Evolutionary conservation across 1,140 invertebrate species (phyloP).

Genomic region (Pteromalus puparum): DNA sequence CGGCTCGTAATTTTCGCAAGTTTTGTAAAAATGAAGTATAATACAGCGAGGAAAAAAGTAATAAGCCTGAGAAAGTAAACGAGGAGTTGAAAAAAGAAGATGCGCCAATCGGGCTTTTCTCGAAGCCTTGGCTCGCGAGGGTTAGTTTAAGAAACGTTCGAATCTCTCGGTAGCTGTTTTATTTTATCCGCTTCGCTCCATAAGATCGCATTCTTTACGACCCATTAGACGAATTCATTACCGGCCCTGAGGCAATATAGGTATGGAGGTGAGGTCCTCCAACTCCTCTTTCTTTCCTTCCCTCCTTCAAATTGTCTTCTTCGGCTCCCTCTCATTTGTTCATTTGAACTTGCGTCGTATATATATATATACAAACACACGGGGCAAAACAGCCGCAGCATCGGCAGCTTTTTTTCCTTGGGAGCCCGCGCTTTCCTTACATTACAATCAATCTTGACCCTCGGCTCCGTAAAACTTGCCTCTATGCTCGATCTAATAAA

Average conservation of each 20-base stretch:
- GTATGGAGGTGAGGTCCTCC: conserved; percentile 62
- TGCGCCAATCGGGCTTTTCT: conserved; percentile 37
- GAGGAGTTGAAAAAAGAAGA: conserved; percentile 8
- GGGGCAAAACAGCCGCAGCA: background rate
- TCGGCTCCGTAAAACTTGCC: background rate
- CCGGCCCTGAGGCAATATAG: conserved; percentile 69
- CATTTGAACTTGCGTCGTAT: conserved; percentile 20
- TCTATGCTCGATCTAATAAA: conserved; percentile 31
- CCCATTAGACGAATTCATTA: conserved; percentile 77
- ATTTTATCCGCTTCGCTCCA: conserved; percentile 74
- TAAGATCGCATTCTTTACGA: conserved; percentile 76
- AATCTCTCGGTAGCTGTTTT: conserved; percentile 68
- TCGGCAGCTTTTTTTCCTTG: background rate
- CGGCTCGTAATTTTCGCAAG: conserved; percentile 21
- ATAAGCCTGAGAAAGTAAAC: background rate
- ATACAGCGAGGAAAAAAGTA: background rate
- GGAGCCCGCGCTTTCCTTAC: conserved; percentile 9
- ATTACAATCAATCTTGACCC: conserved; percentile 29
- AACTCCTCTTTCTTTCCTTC: conserved; percentile 46
- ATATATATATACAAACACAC: background rate
- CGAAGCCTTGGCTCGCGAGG: conserved; percentile 53
- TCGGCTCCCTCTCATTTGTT: conserved; percentile 22
- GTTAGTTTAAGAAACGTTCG: conserved; percentile 69
- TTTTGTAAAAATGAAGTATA: conserved; percentile 18
- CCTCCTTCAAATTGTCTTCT: conserved; percentile 40